Conservation (phyloP, 1,140 invertebrate species). For the Odontomachus brunneus region DNA sequence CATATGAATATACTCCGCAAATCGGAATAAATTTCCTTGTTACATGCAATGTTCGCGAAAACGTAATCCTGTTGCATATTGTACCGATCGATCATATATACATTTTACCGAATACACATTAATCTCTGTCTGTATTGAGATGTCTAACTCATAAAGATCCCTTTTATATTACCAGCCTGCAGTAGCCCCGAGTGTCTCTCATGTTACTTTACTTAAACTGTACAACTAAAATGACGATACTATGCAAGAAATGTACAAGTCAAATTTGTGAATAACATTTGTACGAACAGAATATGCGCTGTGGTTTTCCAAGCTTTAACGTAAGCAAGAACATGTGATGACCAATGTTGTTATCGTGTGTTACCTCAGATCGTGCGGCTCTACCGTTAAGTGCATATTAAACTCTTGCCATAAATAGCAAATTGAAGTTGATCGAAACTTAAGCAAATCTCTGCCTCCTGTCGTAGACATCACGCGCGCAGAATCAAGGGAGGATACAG, state of each 20-base stretch:
- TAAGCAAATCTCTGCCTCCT: too few relatives aligned
- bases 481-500: too few relatives aligned
- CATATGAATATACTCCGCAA: neutral
- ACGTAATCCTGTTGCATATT: neutral
- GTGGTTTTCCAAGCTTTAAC: neutral
- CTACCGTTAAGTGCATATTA: too few relatives aligned
- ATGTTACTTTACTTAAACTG: neutral
- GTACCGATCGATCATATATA: constrained; percentile 3
- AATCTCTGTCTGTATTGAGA: constrained; percentile 7
- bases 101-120: neutral
- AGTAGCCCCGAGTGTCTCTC: neutral
- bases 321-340: neutral
- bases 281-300: constrained; percentile 4
- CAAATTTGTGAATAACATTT: constrained; percentile 19
- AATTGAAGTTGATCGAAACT: too few relatives aligned
- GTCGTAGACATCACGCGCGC: too few relatives aligned
- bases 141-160: neutral
- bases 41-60: too few relatives aligned
- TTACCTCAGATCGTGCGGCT: neutral
- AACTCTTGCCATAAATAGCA: too few relatives aligned
- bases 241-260: constrained; percentile 15
- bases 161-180: neutral
- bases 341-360: neutral
- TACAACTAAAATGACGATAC: neutral
- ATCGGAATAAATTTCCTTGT: constrained; percentile 2